A percentile compares a stretch with the other conserved stretches of the same genome.
phyloP scores from a whole-genome alignment of 2,888 invertebrate genomes.

The Ectemnius cavifrons region DNA sequence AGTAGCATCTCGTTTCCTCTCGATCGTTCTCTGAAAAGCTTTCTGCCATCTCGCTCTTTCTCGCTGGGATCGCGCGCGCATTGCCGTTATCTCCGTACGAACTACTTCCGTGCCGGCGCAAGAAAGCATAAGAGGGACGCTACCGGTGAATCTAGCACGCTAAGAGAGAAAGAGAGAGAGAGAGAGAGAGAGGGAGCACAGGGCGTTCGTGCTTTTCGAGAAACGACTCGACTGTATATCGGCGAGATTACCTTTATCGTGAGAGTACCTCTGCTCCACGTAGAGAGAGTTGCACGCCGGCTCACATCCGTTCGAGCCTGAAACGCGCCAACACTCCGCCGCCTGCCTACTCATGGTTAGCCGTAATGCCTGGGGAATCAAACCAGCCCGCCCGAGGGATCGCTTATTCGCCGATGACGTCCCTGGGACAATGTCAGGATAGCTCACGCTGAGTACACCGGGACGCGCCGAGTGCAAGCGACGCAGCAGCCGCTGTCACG shows the following conservation, averaged over 20 bases:
- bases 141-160: background rate
- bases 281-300: background rate
- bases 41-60: constrained; percentile 5
- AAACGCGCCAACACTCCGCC: constrained; percentile 1
- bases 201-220: constrained; percentile 4
- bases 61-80: background rate
- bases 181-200: background rate
- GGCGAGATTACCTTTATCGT: constrained; percentile 8
- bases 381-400: background rate
- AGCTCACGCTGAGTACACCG: background rate
- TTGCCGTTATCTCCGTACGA: constrained; percentile 5
- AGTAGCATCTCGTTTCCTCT: constrained; percentile 36
- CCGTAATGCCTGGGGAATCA: background rate
- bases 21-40: constrained; percentile 30
- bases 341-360: background rate
- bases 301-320: background rate
- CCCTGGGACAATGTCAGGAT: background rate
- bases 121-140: constrained; percentile 1
- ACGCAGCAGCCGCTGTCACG: background rate
- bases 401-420: constrained; percentile 8
- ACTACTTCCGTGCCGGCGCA: constrained; percentile 6
- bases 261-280: background rate
- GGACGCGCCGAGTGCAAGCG: background rate
- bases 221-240: constrained; percentile 7
- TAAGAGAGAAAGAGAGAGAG: background rate